Evolutionary conservation across 2,888 invertebrate genomes (phyloP), one percentile per base, ranked within the genome.

Genomic region (Vanessa cardui): DNA sequence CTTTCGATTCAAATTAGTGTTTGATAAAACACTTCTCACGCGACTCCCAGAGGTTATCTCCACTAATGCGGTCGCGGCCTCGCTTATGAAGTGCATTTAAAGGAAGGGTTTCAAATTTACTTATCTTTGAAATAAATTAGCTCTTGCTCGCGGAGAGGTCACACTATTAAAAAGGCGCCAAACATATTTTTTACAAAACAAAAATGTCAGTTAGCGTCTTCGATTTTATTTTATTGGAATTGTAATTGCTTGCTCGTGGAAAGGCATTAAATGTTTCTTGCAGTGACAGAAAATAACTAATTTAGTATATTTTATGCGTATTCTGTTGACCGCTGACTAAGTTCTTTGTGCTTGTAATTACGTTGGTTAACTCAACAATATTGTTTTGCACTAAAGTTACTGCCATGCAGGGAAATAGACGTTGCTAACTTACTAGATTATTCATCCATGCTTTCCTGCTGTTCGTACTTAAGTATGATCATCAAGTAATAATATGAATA

Each of bases 111-210:
- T 60, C 54, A 54, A 54, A 54, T 65, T 58, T 46, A 47, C 50
- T 65, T 60, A 65, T 65, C 59, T 65, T 9, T 52, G 26, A 20
- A 33, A 65, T 60, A 60, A 60, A 65, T 65, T 46, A 60, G 15
- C 58, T 58, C 18, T 58, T 58, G 16, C n/a, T 58, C 9, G 6
- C 16, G 20, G 12, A 31, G 33, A 33, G 54, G 9, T 7, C n/a
- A 54, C 31, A 15, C 26, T 54, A 16, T 31, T 33, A 31, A 54
- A 54, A 33, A 33, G 12, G 39, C 39, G 12, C 12, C 3, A 12
- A 12, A 12, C 9, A 50, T 20, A 12, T 50, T 20, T 15, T 26
- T 21, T 15, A 50, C 15, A 50, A 50, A 21, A 15, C 15, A 50
- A 26, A 21, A 21, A 50, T 26, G 20, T 21, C 20, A 15, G 20